Evolutionary conservation across 2,113 vertebrate species (phyloP).

Genomic region (Cebidichthys violaceus): DNA sequence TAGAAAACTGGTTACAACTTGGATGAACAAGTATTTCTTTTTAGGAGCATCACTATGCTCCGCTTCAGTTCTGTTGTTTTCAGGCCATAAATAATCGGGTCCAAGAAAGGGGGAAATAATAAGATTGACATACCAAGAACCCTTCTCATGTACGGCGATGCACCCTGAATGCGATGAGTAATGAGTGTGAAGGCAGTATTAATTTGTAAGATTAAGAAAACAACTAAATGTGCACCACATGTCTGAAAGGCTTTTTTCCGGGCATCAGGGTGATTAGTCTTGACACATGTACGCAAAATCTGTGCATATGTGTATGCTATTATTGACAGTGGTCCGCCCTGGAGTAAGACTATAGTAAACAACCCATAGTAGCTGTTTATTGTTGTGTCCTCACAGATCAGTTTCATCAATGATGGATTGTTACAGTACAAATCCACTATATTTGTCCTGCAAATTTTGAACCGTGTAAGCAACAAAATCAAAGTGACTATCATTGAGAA

Average conservation of each 20-base stretch:
- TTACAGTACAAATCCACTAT: conserved; percentile 76
- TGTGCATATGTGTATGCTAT: conserved; percentile 72
- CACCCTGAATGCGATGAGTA: conserved; percentile 52
- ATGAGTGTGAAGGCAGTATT: conserved; percentile 50
- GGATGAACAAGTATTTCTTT: conserved; percentile 2
- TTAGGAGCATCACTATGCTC: conserved; percentile 37
- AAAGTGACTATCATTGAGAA: conserved; percentile 5
- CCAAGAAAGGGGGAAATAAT: conserved; percentile 73
- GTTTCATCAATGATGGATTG: conserved; percentile 71
- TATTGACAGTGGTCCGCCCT: conserved; percentile 36
- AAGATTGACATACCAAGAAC: conserved; percentile 65
- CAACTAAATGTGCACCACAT: conserved; percentile 72
- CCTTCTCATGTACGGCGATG: conserved; percentile 54
- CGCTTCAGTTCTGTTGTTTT: conserved; percentile 69
- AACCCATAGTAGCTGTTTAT: conserved; percentile 73
- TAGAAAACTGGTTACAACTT: conserved; percentile 9
- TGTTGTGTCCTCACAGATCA: conserved; percentile 66
- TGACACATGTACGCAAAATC: conserved; percentile 68
- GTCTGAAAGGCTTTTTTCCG: conserved; percentile 76
- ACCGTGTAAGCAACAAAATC: conserved; percentile 28
- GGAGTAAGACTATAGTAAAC: background rate
- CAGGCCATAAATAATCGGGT: conserved; percentile 77
- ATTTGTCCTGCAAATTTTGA: conserved; percentile 63
- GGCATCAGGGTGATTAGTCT: conserved; percentile 47
- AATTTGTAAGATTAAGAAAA: conserved; percentile 69